Base-by-base conservation (phyloP, 2,888 invertebrate species). In the Diaprepes abbreviatus region DNA sequence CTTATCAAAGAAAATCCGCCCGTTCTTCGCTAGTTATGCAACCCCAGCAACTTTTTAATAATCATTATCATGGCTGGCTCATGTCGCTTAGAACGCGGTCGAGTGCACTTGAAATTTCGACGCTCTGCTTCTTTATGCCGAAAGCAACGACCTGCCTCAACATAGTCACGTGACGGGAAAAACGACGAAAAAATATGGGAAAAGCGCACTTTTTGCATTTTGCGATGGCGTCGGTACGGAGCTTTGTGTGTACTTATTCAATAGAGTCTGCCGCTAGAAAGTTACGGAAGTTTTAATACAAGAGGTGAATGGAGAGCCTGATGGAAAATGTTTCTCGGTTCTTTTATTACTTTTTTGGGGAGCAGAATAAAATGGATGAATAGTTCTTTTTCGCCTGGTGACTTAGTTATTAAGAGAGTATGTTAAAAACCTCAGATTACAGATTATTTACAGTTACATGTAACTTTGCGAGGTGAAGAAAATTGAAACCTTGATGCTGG, bases 101-200 rank as follows among this genome's bases (percentile, higher is more conserved):
- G 50, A 69, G 69, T 52, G 64, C 35, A 64, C 69, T 69, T 63
- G 64, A 69, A 64, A 69, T 64, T 69, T 69, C 69, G 69, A 69
- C 64, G 64, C 64, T 66, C 38, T 52, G 54, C 59, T 50, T 52
- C 64, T 64, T 69, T 58, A 45, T 64, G 68, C 35, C 54, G 48
- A 67, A 62, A 67, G 52, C 67, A 55, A 67, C 68, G 68, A 68
- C 68, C 68, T 68, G 57, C 68, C 68, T 57, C 68, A 68, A 68
- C 36, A 33, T n/a, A 17, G 43, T 58, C 58, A 58, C 58, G 43
- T 58, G 58, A 43, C 43, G 17, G 5, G 24, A 2, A 58, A 58
- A 58, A 43, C 38, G 40, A 40, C 57, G 40, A 24, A 58, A 58
- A 54, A 58, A 58, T 40, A 40, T 58, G 31, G 60, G 45, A 19